A percentile compares a stretch with the other conserved stretches of the same genome.
phyloP scores from a whole-genome alignment of 2,797 vertebrate genomes.

The Chelidonichthys spinosus region DNA sequence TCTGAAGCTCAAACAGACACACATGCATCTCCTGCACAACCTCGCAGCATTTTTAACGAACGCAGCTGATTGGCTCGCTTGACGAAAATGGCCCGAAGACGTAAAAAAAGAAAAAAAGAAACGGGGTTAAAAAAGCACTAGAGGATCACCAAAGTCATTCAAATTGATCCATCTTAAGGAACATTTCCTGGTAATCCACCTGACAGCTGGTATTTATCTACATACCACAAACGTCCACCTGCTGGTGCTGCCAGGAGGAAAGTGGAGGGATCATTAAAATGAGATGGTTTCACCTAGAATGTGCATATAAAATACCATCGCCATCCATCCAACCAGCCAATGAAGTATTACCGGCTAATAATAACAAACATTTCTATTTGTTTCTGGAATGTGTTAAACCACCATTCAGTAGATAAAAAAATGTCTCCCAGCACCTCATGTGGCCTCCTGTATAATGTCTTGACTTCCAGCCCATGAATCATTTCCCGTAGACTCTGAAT shows the following conservation, averaged over 20 bases:
- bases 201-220: background rate
- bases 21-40: too few species aligned
- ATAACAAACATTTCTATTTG: background rate
- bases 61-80: too few species aligned
- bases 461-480: constrained; percentile 57
- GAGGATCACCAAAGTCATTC: background rate
- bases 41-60: too few species aligned
- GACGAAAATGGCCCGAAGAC: too few species aligned
- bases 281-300: background rate
- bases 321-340: background rate
- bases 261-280: background rate
- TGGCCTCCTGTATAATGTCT: constrained; percentile 33
- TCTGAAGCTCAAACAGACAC: too few species aligned
- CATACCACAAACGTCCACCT: background rate
- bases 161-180: background rate
- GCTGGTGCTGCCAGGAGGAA: background rate
- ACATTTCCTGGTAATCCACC: constrained; percentile 1
- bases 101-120: too few species aligned
- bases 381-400: constrained; percentile 20
- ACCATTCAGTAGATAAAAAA: constrained; percentile 21
- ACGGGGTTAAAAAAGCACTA: background rate
- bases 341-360: background rate
- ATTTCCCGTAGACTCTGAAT: constrained; percentile 49
- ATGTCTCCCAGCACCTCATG: constrained; percentile 47
- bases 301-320: background rate